Evolutionary conservation across 2,113 vertebrate species (phyloP), one percentile per base, ranked within the genome.

Genomic region (Xerus inauris): DNA sequence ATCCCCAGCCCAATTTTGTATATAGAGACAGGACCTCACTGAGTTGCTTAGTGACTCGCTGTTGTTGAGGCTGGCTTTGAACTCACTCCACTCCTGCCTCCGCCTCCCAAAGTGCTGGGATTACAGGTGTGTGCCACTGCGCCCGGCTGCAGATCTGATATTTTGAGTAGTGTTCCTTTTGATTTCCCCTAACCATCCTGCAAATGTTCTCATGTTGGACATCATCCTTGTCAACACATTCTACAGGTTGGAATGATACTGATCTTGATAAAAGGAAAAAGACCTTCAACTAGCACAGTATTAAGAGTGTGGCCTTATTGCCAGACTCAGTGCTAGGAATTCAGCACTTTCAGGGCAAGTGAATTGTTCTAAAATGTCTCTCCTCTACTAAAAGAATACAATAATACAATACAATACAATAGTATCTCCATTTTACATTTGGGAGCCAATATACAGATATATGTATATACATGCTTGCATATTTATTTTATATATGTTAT

Each of bases 151-250:
- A 51, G 49, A 51, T 51, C 16, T 51, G 49, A 51, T 51, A n/a
- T 14, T 86, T 76, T 73, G 92, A 69, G 10, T 38, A 96, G 5
- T 40, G 75, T 90, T 94, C 11, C 6, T 83, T 88, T 94, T 90
- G 9, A 93, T 84, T 88, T 92, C 20, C 42, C 8, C 1, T 11
- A 82, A 26, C 13, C 35, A 30, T 12, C 45, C 49, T 8, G 17
- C 64, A 45, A 91, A 79, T 13, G 2, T 32, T 67, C 1, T 32
- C 16, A 1, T 47, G 35, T 77, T 87, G 38, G 11, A 7, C 49
- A 49, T 49, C 12, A 89, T 8, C 35, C 4, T 64, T 94, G 49
- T 69, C 19, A 67, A 22, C 59, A 35, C 17, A 59, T 4, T 32
- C 7, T n/a, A 64, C 13, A 35, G 65, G 42, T n/a, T 12, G 49